These are phyloP conservation scores for Sebastes nivosus DNA, from an alignment of 2,797 vertebrate genomes.

Conservation along the genomic window DNA sequence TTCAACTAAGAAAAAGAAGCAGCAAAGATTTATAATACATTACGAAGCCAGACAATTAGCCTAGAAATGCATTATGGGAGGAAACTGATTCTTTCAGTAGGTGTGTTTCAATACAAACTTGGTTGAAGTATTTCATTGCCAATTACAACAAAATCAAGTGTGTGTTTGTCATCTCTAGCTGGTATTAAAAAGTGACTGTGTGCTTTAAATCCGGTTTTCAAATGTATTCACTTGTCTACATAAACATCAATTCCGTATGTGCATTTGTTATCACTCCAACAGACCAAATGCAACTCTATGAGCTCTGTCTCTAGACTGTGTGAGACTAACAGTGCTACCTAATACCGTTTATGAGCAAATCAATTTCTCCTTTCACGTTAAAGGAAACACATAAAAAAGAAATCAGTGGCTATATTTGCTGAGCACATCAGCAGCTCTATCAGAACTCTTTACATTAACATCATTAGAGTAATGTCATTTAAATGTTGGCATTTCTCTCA, in stretches of 20 bases:
- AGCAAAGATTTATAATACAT: neutral
- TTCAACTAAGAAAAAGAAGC: slow-evolving; percentile 56
- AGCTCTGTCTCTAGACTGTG: neutral
- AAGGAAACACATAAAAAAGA: neutral
- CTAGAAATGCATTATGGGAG: neutral
- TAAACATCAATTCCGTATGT: neutral
- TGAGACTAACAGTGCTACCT: neutral
- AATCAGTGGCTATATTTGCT: neutral
- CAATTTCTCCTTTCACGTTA: neutral
- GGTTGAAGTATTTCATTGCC: neutral
- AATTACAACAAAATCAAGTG: neutral
- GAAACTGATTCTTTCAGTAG: neutral
- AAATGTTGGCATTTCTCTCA: neutral
- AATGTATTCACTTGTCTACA: neutral
- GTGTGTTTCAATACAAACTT: neutral
- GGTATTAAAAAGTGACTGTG: neutral
- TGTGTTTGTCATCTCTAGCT: neutral
- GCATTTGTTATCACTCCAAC: neutral
- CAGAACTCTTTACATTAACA: neutral
- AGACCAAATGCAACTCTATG: neutral
- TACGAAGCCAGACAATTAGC: neutral
- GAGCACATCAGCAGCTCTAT: neutral
- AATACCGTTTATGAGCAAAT: neutral
- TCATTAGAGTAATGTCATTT: neutral
- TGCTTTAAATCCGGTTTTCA: neutral